Evolutionary conservation across 2,888 invertebrate species (phyloP).

Genomic region (Acrobasis repandana): DNA sequence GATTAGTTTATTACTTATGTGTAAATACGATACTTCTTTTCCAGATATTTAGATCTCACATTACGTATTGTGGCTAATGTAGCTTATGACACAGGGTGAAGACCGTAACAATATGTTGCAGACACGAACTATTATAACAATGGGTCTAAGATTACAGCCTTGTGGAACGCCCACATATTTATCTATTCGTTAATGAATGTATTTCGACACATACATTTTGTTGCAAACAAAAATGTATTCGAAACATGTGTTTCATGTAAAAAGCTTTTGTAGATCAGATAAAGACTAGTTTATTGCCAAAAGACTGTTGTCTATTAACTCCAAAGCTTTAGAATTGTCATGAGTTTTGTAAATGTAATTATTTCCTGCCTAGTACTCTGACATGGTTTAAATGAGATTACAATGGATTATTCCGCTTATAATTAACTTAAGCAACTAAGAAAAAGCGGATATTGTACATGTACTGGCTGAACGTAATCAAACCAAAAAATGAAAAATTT

Average conservation of each 20-base stretch:
- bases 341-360: background rate
- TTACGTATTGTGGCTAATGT: background rate
- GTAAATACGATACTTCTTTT: no score
- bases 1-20: no score
- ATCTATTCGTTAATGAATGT: slow-evolving; percentile 8
- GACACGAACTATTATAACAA: background rate
- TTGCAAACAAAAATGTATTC: background rate
- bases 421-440: no score
- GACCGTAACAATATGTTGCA: background rate
- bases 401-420: no score
- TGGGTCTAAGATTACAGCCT: background rate
- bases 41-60: background rate
- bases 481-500: no score
- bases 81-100: background rate
- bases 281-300: background rate
- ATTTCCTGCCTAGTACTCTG: no score
- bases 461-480: no score
- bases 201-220: background rate
- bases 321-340: background rate
- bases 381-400: no score
- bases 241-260: background rate
- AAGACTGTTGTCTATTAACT: background rate
- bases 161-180: slow-evolving; percentile 1
- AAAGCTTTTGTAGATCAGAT: background rate
- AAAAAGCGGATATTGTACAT: no score